phyloP scores from a whole-genome alignment of 2,888 invertebrate genomes.

The Drosophila mayaguana region DNA sequence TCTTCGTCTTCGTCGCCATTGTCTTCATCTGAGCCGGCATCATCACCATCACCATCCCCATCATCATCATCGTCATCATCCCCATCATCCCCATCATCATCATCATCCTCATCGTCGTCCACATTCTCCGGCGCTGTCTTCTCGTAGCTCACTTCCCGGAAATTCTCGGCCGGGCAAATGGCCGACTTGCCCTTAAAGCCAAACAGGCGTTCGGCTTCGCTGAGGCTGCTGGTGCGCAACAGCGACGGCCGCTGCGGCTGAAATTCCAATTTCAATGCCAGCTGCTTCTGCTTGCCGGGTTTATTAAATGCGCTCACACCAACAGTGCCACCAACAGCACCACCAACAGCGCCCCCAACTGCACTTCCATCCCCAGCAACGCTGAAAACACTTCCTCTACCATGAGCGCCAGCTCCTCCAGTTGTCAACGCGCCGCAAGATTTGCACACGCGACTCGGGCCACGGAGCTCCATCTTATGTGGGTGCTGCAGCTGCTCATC shows the following conservation, averaged over 20 bases:
- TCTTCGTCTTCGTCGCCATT: neutral
- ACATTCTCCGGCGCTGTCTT: neutral
- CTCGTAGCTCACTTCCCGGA: slow-evolving; percentile 1
- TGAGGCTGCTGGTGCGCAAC: neutral
- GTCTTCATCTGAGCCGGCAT: neutral
- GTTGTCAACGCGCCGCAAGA: neutral
- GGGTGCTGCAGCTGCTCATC: neutral
- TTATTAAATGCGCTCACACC: too few relatives aligned
- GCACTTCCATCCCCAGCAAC: too few relatives aligned
- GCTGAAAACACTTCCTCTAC: too few relatives aligned
- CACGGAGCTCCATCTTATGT: neutral
- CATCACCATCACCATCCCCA: neutral
- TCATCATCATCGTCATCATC: neutral
- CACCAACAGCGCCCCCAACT: too few relatives aligned
- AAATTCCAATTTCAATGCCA: slow-evolving; percentile 14
- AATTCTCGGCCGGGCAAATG: slow-evolving; percentile 18
- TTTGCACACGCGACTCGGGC: neutral
- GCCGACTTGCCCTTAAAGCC: neutral
- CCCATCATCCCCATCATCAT: too few relatives aligned
- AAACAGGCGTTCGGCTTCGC: neutral
- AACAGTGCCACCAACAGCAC: neutral
- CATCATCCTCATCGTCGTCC: slow-evolving; percentile 16
- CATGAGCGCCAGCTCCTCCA: too few relatives aligned
- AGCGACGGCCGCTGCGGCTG: neutral
- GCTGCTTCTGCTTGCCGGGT: neutral